A percentile compares a stretch with the other conserved stretches of the same genome.
Conservation (phyloP, 2,113 vertebrate species). For the Pogona vitticeps region DNA sequence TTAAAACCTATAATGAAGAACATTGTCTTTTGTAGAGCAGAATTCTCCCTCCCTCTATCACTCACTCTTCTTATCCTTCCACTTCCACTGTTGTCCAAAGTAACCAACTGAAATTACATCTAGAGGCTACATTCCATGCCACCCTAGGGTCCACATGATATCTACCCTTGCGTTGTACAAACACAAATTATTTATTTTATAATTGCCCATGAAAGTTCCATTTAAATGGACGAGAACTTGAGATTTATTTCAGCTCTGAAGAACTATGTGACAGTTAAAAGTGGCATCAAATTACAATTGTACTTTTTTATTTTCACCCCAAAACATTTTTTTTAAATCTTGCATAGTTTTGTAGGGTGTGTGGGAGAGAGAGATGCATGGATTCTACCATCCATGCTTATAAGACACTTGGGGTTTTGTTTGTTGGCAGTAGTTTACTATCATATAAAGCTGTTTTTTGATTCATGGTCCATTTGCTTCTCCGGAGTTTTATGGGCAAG, state of each 20-base stretch:
- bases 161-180: neutral
- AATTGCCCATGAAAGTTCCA: neutral
- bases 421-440: conserved; percentile 77
- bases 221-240: neutral
- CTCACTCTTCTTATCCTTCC: too few species aligned
- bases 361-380: neutral
- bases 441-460: conserved; percentile 76
- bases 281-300: conserved; percentile 23
- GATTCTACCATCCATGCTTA: conserved; percentile 54
- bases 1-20: too few species aligned
- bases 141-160: neutral
- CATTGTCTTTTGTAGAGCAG: too few species aligned
- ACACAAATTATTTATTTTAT: neutral
- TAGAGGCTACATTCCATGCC: neutral
- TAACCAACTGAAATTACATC: neutral
- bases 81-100: neutral
- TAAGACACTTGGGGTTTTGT: conserved; percentile 68
- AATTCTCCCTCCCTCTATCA: too few species aligned
- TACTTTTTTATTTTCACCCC: conserved; percentile 5
- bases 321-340: conserved; percentile 23
- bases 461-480: conserved; percentile 81
- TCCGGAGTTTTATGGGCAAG: conserved; percentile 80
- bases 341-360: neutral
- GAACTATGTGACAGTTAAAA: conserved; percentile 23
- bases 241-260: conserved; percentile 31